Evolutionary conservation across 2,797 vertebrate species (phyloP).

Genomic region (Nyctibius grandis): DNA sequence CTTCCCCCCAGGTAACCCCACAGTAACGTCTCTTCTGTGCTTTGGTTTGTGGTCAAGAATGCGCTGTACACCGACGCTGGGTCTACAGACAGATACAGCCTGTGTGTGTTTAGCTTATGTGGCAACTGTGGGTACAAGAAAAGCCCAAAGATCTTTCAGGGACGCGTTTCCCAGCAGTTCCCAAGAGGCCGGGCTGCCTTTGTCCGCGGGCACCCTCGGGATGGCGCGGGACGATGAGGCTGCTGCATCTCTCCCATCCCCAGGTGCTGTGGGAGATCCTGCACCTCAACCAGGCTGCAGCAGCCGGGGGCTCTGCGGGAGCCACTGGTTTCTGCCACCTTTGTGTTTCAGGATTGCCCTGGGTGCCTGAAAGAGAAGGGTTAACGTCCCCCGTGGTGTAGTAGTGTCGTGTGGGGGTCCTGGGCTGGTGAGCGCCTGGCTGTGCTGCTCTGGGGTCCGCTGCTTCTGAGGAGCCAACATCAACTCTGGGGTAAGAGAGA

Average conservation of each 20-base stretch:
- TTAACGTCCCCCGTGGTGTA: fast-evolving
- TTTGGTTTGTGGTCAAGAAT: neutral
- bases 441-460: fast-evolving
- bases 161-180: neutral
- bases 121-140: neutral
- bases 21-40: neutral
- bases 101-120: fast-evolving
- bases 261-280: neutral
- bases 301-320: neutral
- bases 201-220: neutral
- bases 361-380: neutral
- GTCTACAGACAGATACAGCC: neutral
- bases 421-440: fast-evolving
- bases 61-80: fast-evolving
- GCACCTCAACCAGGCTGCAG: fast-evolving
- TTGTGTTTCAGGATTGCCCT: neutral
- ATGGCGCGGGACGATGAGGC: neutral
- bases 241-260: fast-evolving
- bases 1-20: neutral
- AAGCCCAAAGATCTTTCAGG: neutral
- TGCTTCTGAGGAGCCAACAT: neutral
- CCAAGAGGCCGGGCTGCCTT: neutral
- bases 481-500: fast-evolving
- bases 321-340: neutral
- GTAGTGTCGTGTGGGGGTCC: neutral